Conservation (phyloP, 2,797 vertebrate species). For the Ciconia nigra region DNA sequence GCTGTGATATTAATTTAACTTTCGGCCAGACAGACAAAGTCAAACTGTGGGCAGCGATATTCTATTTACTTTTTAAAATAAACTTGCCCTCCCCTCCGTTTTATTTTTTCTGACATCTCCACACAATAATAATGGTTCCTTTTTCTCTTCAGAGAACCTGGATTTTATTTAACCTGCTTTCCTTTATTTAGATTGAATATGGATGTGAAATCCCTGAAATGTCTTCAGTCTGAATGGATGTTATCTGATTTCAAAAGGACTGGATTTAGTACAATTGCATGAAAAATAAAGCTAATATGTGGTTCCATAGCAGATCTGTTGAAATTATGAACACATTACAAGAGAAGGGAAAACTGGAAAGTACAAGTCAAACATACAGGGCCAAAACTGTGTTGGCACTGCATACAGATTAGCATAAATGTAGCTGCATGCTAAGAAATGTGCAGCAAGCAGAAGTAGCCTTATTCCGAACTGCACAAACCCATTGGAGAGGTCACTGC, state of each 20-base stretch:
- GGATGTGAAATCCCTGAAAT: slow-evolving; percentile 18
- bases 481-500: not conserved
- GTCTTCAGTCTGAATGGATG: not conserved
- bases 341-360: slow-evolving; percentile 27
- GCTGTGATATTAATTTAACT: slow-evolving; percentile 22
- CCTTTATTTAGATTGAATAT: slow-evolving; percentile 13
- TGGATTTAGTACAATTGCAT: not conserved
- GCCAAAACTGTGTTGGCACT: slow-evolving; percentile 18
- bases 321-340: slow-evolving; percentile 32
- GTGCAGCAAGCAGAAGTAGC: not conserved
- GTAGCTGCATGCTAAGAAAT: not conserved
- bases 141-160: slow-evolving; percentile 26
- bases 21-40: not conserved
- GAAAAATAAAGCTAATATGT: slow-evolving; percentile 39
- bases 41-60: not conserved
- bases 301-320: slow-evolving; percentile 4
- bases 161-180: slow-evolving; percentile 43
- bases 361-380: not conserved
- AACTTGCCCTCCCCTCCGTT: not conserved
- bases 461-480: not conserved
- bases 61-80: slow-evolving; percentile 21
- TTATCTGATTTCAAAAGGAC: slow-evolving; percentile 29
- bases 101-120: not conserved
- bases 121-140: not conserved
- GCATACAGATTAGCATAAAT: not conserved